phyloP scores from a whole-genome alignment of 2,113 vertebrate genomes.

The Pelvicachromis taeniatus region DNA sequence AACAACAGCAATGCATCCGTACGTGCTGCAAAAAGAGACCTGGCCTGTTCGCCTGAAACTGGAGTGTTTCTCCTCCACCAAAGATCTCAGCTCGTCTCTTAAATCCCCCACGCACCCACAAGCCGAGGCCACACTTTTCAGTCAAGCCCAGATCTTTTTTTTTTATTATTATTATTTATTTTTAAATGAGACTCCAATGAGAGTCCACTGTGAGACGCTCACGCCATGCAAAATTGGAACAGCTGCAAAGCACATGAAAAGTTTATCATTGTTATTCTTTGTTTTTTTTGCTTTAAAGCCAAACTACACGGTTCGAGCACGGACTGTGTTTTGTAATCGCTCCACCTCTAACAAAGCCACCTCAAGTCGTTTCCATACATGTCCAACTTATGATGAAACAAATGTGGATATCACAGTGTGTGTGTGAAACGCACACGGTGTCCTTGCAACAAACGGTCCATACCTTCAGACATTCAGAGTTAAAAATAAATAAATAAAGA shows the following conservation, averaged over 20 bases:
- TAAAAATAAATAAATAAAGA: neutral
- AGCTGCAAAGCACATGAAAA: neutral
- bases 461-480: neutral
- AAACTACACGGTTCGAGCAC: neutral
- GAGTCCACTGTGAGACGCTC: neutral
- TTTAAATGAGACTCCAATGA: neutral
- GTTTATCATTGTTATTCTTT: neutral
- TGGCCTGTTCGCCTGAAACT: neutral
- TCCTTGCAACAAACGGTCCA: neutral
- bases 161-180: no score
- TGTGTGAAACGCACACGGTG: neutral
- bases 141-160: neutral
- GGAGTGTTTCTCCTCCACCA: neutral
- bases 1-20: slow-evolving; percentile 32
- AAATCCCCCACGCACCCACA: neutral
- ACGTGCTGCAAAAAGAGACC: neutral
- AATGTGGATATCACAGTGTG: neutral
- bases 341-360: neutral
- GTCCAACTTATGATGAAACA: neutral
- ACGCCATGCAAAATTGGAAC: neutral
- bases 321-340: neutral
- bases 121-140: neutral
- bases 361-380: neutral
- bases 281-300: neutral
- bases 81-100: neutral